Base-by-base conservation (phyloP, 64 coral and sea anemone species). In the Stichodactyla helianthus region DNA sequence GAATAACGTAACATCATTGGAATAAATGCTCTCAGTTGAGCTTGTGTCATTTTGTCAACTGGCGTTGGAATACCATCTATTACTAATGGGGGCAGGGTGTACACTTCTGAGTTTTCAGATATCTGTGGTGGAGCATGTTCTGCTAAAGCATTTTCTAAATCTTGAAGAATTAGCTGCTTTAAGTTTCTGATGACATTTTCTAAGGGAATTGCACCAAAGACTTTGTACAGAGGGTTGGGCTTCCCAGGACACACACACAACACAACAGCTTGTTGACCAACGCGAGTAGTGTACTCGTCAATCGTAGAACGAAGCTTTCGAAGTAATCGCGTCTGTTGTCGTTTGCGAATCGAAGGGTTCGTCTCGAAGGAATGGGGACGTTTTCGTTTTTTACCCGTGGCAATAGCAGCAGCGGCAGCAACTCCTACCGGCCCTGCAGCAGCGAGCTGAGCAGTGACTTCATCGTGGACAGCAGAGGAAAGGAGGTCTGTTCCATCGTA, bases 41-140 rank as follows among this genome's bases (percentile, higher is more conserved):
- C 97, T 71, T 99, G 97, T 51, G 97, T 99, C 97, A 99, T 99
- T 81, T 99, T 99, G 58, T 99, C 97, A 14, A 99, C 97, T 58
- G 97, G 97, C 50, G 97, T 99, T 55, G 97, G 97, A 25, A 99
- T 99, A 19, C 97, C 97, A 92, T 99, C 97, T 15, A 99, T 92
- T 12, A 95, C 93, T 10, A 99, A 61, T 5, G 97, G 97, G 18
- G 97, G 97, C 0, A 99, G 88, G 0, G 93, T 94, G 56, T 92
- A 93, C 15, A 93, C 83, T 52, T 94, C 97, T 31, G 87, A 88
- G 71, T 95, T 99, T 54, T 99, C 97, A 83, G 93, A 88, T 12
- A 89, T 89, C 53, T 91, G 97, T 14, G 97, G 91, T 7, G 97
- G 97, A 5, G 93, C 93, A 83, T 99, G 93, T 82, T 99, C 93